Conservation (phyloP, 2,113 vertebrate species). For the Diadophis punctatus region DNA sequence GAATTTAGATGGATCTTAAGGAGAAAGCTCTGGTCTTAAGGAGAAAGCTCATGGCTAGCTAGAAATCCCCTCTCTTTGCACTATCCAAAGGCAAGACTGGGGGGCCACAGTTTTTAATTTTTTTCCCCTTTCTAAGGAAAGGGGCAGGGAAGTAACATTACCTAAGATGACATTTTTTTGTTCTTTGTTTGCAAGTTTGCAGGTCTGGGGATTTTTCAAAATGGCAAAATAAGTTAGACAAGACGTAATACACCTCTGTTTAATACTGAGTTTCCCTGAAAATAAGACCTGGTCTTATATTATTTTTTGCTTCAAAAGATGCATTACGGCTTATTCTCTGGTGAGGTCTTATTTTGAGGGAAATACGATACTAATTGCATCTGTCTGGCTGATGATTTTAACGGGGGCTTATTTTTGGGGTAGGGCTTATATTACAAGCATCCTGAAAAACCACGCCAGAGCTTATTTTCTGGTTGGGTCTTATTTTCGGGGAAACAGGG, state of each 20-base stretch:
- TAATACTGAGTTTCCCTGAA: neutral
- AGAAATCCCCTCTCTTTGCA: constrained; percentile 29
- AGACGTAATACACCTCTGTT: neutral
- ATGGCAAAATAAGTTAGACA: neutral
- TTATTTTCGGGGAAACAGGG: too few relatives aligned
- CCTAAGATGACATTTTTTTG: neutral
- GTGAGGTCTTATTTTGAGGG: too few relatives aligned
- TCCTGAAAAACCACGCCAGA: too few relatives aligned
- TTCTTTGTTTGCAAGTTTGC: neutral
- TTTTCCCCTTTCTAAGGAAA: neutral
- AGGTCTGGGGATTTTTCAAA: neutral
- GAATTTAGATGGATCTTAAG: constrained; percentile 23
- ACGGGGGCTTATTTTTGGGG: too few relatives aligned
- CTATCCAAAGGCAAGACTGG: neutral
- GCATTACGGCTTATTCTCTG: too few relatives aligned
- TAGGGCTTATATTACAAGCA: too few relatives aligned
- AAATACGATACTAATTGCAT: too few relatives aligned
- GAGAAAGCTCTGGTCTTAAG: constrained; percentile 28
- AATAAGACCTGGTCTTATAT: too few relatives aligned
- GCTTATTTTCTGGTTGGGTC: too few relatives aligned
- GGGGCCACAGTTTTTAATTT: neutral
- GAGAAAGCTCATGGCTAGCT: constrained; percentile 27
- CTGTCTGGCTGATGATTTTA: too few relatives aligned
- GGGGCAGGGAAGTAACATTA: neutral
- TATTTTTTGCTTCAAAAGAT: too few relatives aligned